Percentiles rank a stretch among this genome's conserved stretches.
These are phyloP conservation scores for Vesta saturnalis DNA, from an alignment of 2,888 invertebrate species.

Conservation along the genomic window DNA sequence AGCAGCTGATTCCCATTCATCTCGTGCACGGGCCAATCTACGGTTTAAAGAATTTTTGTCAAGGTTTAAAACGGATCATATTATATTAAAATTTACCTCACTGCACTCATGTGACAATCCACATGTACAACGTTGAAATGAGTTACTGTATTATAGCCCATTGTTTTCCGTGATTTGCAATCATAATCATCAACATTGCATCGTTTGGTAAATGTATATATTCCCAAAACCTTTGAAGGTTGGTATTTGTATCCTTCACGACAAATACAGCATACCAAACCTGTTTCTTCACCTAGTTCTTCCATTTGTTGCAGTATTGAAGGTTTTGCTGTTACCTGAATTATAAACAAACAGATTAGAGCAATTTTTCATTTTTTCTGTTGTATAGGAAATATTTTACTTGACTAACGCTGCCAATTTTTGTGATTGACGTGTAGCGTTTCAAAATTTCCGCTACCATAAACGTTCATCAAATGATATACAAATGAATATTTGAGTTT, in stretches of 20 bases:
- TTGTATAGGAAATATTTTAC: no score
- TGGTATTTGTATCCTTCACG: slow-evolving; percentile 97
- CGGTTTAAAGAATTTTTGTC: not conserved
- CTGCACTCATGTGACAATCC: slow-evolving; percentile 98
- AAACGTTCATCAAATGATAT: no score
- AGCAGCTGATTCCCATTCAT: slow-evolving; percentile 98
- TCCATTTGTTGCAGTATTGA: slow-evolving; percentile 93
- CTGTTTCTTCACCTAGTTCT: slow-evolving; percentile 94
- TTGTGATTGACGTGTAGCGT: no score
- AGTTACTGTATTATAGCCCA: slow-evolving; percentile 93
- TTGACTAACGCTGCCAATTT: no score
- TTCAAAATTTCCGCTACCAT: no score
- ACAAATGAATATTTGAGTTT: no score
- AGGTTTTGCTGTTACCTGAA: slow-evolving; percentile 83
- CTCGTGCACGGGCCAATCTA: slow-evolving; percentile 68
- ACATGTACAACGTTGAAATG: slow-evolving; percentile 99
- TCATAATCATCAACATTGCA: slow-evolving; percentile 95
- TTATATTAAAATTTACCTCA: slow-evolving; percentile 71
- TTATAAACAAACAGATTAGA: no score
- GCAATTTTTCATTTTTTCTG: not conserved
- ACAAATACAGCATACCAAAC: slow-evolving; percentile 96
- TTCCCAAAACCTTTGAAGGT: slow-evolving; percentile 91
- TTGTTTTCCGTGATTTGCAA: slow-evolving; percentile 85
- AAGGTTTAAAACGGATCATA: not conserved
- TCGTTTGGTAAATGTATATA: slow-evolving; percentile 97